Conservation (phyloP, 2,113 vertebrate species). For the Platysteira castanea region DNA sequence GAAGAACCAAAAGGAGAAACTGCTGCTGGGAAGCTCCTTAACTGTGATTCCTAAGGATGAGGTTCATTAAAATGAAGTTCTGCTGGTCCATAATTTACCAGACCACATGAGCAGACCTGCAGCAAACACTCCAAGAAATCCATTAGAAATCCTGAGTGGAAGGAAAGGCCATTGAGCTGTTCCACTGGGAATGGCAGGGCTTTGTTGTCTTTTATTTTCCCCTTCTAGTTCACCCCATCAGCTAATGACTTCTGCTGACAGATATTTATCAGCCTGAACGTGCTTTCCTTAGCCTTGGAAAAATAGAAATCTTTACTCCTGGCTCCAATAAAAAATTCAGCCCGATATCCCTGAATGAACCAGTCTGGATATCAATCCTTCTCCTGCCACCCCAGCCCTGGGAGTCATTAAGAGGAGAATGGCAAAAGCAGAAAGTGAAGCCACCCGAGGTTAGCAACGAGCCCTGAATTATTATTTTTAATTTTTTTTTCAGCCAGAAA, state of each 20-base stretch:
- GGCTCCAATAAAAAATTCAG: slow-evolving; percentile 29
- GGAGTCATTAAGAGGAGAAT: not conserved
- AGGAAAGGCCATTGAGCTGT: not conserved
- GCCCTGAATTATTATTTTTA: not conserved
- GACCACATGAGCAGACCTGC: not conserved
- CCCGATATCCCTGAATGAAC: not conserved
- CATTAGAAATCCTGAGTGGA: not conserved
- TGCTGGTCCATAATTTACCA: not conserved
- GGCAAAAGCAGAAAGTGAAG: slow-evolving; percentile 33
- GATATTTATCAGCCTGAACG: slow-evolving; percentile 41
- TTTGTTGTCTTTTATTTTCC: not conserved
- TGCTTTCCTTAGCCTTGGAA: not conserved
- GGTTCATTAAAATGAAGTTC: not conserved
- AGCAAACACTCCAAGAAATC: not conserved
- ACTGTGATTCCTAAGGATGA: not conserved
- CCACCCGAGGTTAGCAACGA: not conserved
- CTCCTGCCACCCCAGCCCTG: slow-evolving; percentile 24
- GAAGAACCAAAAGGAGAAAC: not conserved
- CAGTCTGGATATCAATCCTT: slow-evolving; percentile 2
- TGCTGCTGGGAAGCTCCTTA: not conserved
- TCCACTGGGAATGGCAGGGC: not conserved
- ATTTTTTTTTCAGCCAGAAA: not conserved
- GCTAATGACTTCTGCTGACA: slow-evolving; percentile 41
- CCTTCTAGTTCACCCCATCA: not conserved
- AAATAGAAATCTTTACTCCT: slow-evolving; percentile 26